Conservation (phyloP, 2,797 vertebrate species). For the Sebastes hubbsi region DNA sequence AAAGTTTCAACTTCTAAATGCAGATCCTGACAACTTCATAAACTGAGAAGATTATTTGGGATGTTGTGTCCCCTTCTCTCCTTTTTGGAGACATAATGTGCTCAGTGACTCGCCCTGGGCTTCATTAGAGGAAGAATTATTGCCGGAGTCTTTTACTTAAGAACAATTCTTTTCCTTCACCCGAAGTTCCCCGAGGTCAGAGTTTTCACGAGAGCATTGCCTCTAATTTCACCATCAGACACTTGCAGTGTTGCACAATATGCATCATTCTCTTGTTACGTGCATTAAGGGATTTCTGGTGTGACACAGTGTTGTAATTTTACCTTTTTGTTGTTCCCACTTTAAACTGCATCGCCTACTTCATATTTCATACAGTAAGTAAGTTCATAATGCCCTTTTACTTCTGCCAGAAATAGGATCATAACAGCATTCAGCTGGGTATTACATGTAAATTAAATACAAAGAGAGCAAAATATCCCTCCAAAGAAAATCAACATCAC, state of each 20-base stretch:
- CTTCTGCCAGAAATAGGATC: background rate
- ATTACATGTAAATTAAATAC: background rate
- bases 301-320: slow-evolving; percentile 1
- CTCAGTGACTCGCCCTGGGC: slow-evolving; percentile 10
- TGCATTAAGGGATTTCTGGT: slow-evolving; percentile 1
- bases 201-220: slow-evolving; percentile 7
- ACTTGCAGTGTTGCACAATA: background rate
- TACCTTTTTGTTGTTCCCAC: background rate
- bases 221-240: slow-evolving; percentile 15
- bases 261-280: slow-evolving; percentile 26
- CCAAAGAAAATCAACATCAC: background rate
- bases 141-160: slow-evolving; percentile 9
- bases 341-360: background rate
- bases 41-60: slow-evolving; percentile 5
- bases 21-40: background rate
- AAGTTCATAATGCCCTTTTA: background rate
- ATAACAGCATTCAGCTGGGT: background rate
- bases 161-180: slow-evolving; percentile 20
- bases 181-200: slow-evolving; percentile 16
- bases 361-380: background rate
- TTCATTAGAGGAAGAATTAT: slow-evolving; percentile 43
- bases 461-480: background rate
- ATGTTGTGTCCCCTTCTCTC: background rate
- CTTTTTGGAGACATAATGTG: slow-evolving; percentile 4
- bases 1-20: background rate